Base-by-base conservation (phyloP, 1,140 invertebrate genomes). In the Coelopa frigida region DNA sequence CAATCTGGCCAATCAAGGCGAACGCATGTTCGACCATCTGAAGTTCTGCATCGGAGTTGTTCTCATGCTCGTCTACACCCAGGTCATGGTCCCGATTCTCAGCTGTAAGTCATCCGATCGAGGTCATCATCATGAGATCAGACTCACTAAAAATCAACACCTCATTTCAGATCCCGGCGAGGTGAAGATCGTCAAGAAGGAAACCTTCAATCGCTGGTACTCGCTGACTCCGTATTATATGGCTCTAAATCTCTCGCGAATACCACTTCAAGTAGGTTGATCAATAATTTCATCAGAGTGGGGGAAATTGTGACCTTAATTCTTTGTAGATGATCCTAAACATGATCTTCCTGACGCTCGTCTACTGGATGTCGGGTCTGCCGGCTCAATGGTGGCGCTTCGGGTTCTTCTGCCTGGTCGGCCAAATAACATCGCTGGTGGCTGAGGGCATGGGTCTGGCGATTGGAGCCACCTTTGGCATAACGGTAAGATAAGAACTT, bases 121-220 rank as follows among this genome's bases (percentile, higher is more conserved):
- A 41, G 22, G 23, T 23, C 15, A 2, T 23, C 1, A 10, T 23
- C 26, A 29, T 15, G 18, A 22, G 6, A 36, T 45, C 3, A 21
- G 18, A 45, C 7, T 46, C 27, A 24, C 8, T 11, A 38, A 26
- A 33, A 27, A 21, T 48, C 14, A 38, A 26, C 42, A 46, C 50
- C 23, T 48, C 44, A 41, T 71, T 73, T 5, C 68, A 88, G 85
- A 84, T 79, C 85, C 87, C 0, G 72, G 78, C 58, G 86, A 89
- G 73, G 84, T 88, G 48, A 80, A 83, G 54, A 74, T 89, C 20
- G 81, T 89, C 49, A 81, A 84, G 46, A 80, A 85, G 63, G 87
- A 90, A 68, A 81, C 86, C 58, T 81, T 89, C 44, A 90, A 90
- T 66, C 80, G 84, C 50, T 90, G 87, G 87, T 90, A 90, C 69